These are phyloP conservation scores for Carassius auratus DNA, from an alignment of 2,113 vertebrate species.

Conservation along the genomic window DNA sequence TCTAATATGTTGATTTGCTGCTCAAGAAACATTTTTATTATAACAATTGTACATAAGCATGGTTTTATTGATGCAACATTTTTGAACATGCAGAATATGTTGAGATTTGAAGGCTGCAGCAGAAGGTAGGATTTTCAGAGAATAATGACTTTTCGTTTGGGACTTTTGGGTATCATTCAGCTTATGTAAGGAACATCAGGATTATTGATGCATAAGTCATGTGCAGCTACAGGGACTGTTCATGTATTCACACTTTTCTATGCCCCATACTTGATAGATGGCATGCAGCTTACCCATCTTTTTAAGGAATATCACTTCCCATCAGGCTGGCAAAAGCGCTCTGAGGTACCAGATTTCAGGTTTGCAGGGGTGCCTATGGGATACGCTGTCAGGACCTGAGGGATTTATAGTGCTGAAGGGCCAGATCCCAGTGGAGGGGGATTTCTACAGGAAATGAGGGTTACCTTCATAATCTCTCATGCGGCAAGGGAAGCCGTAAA, in stretches of 20 bases:
- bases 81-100: conserved; percentile 15
- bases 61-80: not conserved
- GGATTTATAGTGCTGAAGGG: conserved; percentile 32
- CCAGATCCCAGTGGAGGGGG: conserved; percentile 32
- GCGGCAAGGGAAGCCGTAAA: not conserved
- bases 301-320: conserved; percentile 48
- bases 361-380: conserved; percentile 32
- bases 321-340: conserved; percentile 42
- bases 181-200: conserved; percentile 25
- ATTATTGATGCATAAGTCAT: conserved; percentile 49
- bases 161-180: conserved; percentile 1
- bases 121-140: not conserved
- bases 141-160: not conserved
- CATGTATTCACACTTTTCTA: conserved; percentile 28
- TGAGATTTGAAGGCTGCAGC: conserved; percentile 2
- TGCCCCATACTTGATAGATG: conserved; percentile 42
- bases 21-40: too few species aligned
- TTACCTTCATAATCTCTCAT: conserved; percentile 48
- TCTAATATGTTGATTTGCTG: too few species aligned
- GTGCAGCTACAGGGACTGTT: conserved; percentile 36
- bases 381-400: conserved; percentile 34
- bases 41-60: not conserved
- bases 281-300: conserved; percentile 43
- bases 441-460: conserved; percentile 47
- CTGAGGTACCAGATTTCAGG: conserved; percentile 22